Base-by-base conservation (phyloP, 2,888 invertebrate genomes). In the Ormyrus thymus region DNA sequence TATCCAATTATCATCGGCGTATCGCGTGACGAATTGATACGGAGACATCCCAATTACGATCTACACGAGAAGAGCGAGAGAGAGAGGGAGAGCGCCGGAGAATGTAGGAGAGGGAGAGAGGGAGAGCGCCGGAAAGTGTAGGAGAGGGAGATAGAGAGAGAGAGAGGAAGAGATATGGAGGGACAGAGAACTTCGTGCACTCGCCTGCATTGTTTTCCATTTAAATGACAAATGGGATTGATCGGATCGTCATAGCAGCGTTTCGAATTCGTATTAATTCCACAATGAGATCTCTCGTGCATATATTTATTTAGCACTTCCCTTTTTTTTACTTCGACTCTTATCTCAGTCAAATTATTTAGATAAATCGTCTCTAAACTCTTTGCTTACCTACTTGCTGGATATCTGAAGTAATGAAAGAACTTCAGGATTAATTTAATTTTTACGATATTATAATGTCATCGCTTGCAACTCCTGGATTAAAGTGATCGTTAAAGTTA, bases 21-120 rank as follows among this genome's bases (percentile, higher is more conserved):
- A 29, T 56, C 72, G 66, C 59, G 46, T 73, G 76, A 77, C 70
- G 76, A 77, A 80, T 76, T 77, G 77, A 77, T 74, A 77, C 66
- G 59, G 69, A 74, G 77, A 77, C 76, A 74, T 77, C 77, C 74
- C 80, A 80, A 80, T 80, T 80, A 80, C 80, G 77, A 77, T 65
- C 64, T 73, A 71, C 75, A 71, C 55, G 61, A 48, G 51, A 1
- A 69, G 64, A 11, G 7, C 6, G 68, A 15, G 53, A n/a, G 7
- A 11, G 69, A 9, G 45, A 46, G 15, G 13, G 68, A 45, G 51
- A 29, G 68, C 29, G 7, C 50, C n/a, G n/a, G 43, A 29, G 1
- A 29, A 3, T 29, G 29, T 29, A 29, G 29, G 68, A 15, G 15
- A 29, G 29, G 8, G 7, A 11, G 69, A 9, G 45, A 46, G 15